Percentiles rank a stretch among this genome's conserved stretches.
Conservation (phyloP, 2,888 invertebrate species). For the Alviniconcha strummeri region DNA sequence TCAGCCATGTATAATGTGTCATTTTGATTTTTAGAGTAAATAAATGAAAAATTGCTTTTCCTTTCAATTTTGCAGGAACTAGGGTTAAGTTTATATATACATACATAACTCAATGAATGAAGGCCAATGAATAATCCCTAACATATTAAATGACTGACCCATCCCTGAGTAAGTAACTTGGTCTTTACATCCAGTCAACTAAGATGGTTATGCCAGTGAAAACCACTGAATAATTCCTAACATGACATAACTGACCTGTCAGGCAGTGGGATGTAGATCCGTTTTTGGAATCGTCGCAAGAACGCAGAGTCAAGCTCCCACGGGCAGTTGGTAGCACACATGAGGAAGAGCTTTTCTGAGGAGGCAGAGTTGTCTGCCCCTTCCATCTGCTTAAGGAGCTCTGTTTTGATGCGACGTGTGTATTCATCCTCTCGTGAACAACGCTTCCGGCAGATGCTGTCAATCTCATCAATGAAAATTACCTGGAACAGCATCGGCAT, state of each 20-base stretch:
- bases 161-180: too few relatives aligned
- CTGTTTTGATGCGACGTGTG: slow-evolving; percentile 77
- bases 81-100: too few relatives aligned
- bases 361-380: slow-evolving; percentile 62
- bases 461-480: slow-evolving; percentile 80
- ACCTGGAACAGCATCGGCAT: slow-evolving; percentile 60
- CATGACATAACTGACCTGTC: slow-evolving; percentile 65
- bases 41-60: too few relatives aligned
- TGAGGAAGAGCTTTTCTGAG: slow-evolving; percentile 71
- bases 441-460: slow-evolving; percentile 77
- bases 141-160: too few relatives aligned
- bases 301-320: slow-evolving; percentile 80
- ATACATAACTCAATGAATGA: too few relatives aligned
- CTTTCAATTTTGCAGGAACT: too few relatives aligned
- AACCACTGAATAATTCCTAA: too few relatives aligned
- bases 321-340: slow-evolving; percentile 80
- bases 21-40: too few relatives aligned
- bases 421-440: slow-evolving; percentile 76
- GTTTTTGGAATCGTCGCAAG: slow-evolving; percentile 77
- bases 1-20: too few relatives aligned
- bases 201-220: too few relatives aligned
- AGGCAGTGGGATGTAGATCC: slow-evolving; percentile 78
- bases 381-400: slow-evolving; percentile 77
- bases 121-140: too few relatives aligned
- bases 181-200: too few relatives aligned